These are phyloP conservation scores for Drosophila trichaetosa DNA, from an alignment of 2,888 invertebrate species.

Conservation along the genomic window DNA sequence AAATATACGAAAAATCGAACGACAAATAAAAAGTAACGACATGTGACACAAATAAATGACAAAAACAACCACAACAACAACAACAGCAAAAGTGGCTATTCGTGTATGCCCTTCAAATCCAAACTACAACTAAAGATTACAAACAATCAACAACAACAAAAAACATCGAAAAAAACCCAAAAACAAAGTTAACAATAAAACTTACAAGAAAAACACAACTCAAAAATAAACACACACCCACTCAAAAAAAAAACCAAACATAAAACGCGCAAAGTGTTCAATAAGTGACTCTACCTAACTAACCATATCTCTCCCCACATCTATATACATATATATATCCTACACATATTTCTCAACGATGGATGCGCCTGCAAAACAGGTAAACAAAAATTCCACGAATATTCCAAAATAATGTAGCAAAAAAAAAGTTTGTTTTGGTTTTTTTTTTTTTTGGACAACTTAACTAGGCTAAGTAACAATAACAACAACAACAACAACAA, in stretches of 20 bases:
- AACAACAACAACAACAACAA: constrained; percentile 41
- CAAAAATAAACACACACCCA: constrained; percentile 42
- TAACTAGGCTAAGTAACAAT: constrained; percentile 73
- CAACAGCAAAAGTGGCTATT: constrained; percentile 28
- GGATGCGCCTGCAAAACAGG: constrained; percentile 79
- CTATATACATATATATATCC: constrained; percentile 11
- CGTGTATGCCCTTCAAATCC: constrained; percentile 61
- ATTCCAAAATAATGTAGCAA: constrained; percentile 56
- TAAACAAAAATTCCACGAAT: constrained; percentile 55
- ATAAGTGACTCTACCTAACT: constrained; percentile 34
- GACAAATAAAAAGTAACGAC: constrained; percentile 29
- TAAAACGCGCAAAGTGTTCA: constrained; percentile 41
- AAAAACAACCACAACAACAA: constrained; percentile 20
- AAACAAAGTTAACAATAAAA: constrained; percentile 55
- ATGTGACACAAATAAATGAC: constrained; percentile 54
- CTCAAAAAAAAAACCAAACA: constrained; percentile 22
- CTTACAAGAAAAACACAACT: constrained; percentile 15
- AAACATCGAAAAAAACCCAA: constrained; percentile 15
- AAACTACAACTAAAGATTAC: constrained; percentile 49
- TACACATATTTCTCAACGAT: constrained; percentile 54
- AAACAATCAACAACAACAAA: constrained; percentile 17
- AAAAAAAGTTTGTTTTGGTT: constrained; percentile 43
- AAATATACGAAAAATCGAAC: constrained; percentile 33
- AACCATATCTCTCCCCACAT: constrained; percentile 12
- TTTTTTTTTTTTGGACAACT: constrained; percentile 51